These are phyloP conservation scores for Actinia tenebrosa DNA, from an alignment of 64 coral and sea anemone species.

Conservation along the genomic window DNA sequence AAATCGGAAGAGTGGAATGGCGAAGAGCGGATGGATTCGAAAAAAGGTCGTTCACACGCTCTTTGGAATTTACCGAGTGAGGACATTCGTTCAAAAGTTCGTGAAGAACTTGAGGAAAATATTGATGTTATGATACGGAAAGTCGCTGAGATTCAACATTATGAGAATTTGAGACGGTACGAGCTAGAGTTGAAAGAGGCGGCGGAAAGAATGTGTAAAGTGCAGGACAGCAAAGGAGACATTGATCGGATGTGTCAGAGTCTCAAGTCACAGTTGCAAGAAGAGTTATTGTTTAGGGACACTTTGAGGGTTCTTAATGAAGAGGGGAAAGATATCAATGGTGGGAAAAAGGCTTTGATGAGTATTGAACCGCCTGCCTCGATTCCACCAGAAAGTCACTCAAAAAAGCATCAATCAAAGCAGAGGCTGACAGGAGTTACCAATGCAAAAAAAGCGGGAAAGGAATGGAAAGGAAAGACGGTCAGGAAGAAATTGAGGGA, in stretches of 20 bases:
- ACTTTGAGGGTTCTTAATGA: not conserved
- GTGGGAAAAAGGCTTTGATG: not conserved
- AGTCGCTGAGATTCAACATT: slow-evolving; percentile 59
- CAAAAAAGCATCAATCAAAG: not conserved
- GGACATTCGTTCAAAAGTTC: slow-evolving; percentile 18
- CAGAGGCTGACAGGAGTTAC: not conserved
- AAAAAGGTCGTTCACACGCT: not conserved
- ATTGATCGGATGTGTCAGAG: slow-evolving; percentile 28
- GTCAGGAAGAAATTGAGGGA: not conserved
- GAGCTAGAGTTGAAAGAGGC: slow-evolving; percentile 46
- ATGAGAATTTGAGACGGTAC: slow-evolving; percentile 32
- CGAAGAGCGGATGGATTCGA: not conserved
- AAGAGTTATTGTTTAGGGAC: slow-evolving; percentile 40
- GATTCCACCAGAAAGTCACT: not conserved
- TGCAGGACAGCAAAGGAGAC: slow-evolving; percentile 32
- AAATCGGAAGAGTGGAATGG: not conserved
- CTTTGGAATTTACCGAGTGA: not conserved
- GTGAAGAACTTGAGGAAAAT: slow-evolving; percentile 42
- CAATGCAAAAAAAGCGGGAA: slow-evolving; percentile 5
- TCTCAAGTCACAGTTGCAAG: slow-evolving; percentile 27
- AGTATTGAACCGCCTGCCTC: not conserved
- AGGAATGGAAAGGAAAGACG: slow-evolving; percentile 13
- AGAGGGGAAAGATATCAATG: not conserved
- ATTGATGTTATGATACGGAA: slow-evolving; percentile 50
- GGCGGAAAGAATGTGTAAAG: slow-evolving; percentile 31